A percentile compares a stretch with the other conserved stretches of the same genome.
Evolutionary conservation across 2,797 vertebrate species (phyloP).

Genomic region (Fringilla coelebs): DNA sequence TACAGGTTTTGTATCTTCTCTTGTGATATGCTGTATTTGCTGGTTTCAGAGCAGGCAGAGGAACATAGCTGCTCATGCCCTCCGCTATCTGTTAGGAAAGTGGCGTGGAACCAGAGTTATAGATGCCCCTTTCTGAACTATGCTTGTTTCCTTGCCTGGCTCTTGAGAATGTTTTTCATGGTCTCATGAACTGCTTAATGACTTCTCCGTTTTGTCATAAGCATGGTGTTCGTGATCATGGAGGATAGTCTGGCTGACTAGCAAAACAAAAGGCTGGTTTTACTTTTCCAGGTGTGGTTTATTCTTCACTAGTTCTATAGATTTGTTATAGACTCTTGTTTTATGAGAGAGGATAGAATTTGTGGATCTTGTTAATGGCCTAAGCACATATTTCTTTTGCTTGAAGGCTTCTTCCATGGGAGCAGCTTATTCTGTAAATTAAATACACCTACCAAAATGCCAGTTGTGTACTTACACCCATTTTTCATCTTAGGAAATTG

Average conservation of each 20-base stretch:
- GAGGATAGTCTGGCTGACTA: background rate
- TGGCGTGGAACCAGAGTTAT: background rate
- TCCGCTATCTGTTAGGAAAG: background rate
- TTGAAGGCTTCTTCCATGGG: background rate
- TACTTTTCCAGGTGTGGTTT: background rate
- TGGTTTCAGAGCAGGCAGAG: background rate
- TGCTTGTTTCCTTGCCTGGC: background rate
- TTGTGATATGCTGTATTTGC: background rate
- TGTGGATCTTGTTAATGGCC: background rate
- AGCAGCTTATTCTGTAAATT: background rate
- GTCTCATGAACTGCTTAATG: background rate
- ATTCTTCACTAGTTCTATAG: background rate
- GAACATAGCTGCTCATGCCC: rapidly evolving
- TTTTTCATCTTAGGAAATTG: background rate
- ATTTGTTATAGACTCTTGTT: background rate
- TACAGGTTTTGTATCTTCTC: background rate
- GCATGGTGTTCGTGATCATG: rapidly evolving
- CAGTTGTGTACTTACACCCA: background rate
- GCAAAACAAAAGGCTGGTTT: background rate
- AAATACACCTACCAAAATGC: background rate
- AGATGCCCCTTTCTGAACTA: background rate
- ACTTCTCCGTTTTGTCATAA: background rate
- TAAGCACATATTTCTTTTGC: background rate
- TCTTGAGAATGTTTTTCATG: background rate
- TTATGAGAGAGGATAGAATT: background rate